Percentiles rank a stretch among this genome's conserved stretches.
Evolutionary conservation across 2,888 invertebrate genomes (phyloP).

Genomic region (Micoletzkya japonica): DNA sequence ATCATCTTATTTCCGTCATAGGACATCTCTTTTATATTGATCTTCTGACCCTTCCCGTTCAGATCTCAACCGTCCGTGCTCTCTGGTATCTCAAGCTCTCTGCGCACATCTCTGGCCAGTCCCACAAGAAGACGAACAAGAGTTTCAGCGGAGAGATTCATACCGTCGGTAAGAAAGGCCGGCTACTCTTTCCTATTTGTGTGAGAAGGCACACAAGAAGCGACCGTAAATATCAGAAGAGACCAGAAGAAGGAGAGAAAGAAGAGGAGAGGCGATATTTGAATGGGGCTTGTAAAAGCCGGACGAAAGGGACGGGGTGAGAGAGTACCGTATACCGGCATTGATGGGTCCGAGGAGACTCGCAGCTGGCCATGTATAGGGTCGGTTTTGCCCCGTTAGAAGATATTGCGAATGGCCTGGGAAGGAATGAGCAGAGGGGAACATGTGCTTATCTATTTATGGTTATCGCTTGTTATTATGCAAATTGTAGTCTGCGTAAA

Average conservation of each 20-base stretch:
- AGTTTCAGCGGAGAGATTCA: constrained; percentile 21
- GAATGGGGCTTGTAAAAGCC: not conserved
- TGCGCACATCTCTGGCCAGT: not conserved
- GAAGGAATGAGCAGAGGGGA: constrained; percentile 4
- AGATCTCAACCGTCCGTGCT: not conserved
- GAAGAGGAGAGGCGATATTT: not conserved
- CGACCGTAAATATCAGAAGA: not conserved
- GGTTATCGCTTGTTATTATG: not conserved
- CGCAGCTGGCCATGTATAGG: not conserved
- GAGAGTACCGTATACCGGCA: not conserved
- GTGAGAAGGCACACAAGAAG: not conserved
- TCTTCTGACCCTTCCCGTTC: not conserved
- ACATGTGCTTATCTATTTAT: not conserved
- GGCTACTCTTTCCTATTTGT: not conserved
- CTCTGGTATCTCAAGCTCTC: constrained; percentile 22
- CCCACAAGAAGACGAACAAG: constrained; percentile 12
- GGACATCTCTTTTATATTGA: not conserved
- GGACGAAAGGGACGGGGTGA: not conserved
- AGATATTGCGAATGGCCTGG: not conserved
- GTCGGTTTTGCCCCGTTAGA: not conserved
- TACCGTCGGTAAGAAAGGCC: constrained; percentile 14
- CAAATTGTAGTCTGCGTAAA: too few relatives aligned
- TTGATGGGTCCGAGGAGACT: not conserved
- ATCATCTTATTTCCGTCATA: not conserved
- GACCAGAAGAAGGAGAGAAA: not conserved